Evolutionary conservation across 2,888 invertebrate species (phyloP).

Genomic region (Hypselothyrea guttata): DNA sequence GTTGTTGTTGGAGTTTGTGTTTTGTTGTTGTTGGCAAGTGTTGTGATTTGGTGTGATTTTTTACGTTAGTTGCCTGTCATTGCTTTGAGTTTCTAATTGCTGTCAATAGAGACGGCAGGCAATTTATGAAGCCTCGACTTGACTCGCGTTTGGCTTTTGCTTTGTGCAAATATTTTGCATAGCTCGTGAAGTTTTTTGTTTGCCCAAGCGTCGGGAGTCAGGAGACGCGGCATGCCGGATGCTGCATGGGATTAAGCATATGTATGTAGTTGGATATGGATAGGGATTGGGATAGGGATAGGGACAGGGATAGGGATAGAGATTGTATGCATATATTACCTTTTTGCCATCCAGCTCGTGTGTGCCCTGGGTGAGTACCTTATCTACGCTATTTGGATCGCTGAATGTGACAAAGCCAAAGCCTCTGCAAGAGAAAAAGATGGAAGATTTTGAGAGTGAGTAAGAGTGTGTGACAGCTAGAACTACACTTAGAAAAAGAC

Average conservation of each 20-base stretch:
- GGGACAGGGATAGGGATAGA: too few species aligned
- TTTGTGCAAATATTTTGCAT: conserved; percentile 75
- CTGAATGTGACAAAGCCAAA: conserved; percentile 99
- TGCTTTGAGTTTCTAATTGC: conserved; percentile 78
- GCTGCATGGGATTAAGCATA: too few species aligned
- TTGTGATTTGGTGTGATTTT: conserved; percentile 49
- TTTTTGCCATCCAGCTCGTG: conserved; percentile 99
- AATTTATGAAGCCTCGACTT: conserved; percentile 52
- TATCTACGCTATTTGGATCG: conserved; percentile 99
- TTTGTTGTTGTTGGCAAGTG: conserved; percentile 34
- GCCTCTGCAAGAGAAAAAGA: conserved; percentile 88
- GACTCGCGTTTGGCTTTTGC: conserved; percentile 29
- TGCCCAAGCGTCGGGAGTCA: conserved; percentile 39
- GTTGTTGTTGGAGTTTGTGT: conserved; percentile 13
- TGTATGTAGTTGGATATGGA: not conserved
- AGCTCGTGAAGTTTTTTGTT: conserved; percentile 72
- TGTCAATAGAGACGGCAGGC: conserved; percentile 58
- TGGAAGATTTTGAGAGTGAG: conserved; percentile 5
- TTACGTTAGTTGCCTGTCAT: conserved; percentile 51
- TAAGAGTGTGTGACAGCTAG: not conserved
- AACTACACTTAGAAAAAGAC: too few species aligned
- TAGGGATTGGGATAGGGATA: not conserved
- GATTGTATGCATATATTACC: conserved; percentile 85
- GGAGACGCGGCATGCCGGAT: not conserved
- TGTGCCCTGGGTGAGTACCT: conserved; percentile 98